phyloP scores from a whole-genome alignment of 2,888 invertebrate species.

The Gandaritis pyraliata region DNA sequence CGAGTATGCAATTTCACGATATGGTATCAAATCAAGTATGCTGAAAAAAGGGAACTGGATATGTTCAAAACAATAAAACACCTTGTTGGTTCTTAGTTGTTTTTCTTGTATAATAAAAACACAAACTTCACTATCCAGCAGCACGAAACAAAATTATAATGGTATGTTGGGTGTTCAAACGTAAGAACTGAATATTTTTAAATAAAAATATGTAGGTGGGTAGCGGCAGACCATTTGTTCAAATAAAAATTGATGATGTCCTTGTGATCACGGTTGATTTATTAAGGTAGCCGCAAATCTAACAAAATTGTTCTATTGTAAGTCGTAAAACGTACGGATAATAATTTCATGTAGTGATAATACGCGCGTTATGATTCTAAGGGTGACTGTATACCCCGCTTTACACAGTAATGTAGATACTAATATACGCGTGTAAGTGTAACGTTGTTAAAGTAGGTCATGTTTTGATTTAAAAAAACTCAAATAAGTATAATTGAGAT shows the following conservation, averaged over 20 bases:
- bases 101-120: background rate
- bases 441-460: no score
- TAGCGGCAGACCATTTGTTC: background rate
- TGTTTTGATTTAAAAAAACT: no score
- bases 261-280: constrained; percentile 30
- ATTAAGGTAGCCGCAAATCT: constrained; percentile 37
- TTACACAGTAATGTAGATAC: background rate
- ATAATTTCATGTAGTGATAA: constrained; percentile 40
- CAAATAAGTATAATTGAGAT: no score
- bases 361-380: constrained; percentile 35
- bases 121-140: background rate
- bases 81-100: background rate
- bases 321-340: constrained; percentile 41
- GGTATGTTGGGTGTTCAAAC: no score
- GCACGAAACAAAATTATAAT: no score
- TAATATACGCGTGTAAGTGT: background rate
- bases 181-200: no score
- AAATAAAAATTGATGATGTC: constrained; percentile 14
- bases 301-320: constrained; percentile 38
- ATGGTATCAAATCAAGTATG: constrained; percentile 8
- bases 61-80: background rate
- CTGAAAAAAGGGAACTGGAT: background rate
- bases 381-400: constrained; percentile 3
- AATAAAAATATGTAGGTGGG: background rate
- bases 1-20: constrained; percentile 18